Base-by-base conservation (phyloP, 2,797 vertebrate genomes). In the Syngnathus rostellatus region DNA sequence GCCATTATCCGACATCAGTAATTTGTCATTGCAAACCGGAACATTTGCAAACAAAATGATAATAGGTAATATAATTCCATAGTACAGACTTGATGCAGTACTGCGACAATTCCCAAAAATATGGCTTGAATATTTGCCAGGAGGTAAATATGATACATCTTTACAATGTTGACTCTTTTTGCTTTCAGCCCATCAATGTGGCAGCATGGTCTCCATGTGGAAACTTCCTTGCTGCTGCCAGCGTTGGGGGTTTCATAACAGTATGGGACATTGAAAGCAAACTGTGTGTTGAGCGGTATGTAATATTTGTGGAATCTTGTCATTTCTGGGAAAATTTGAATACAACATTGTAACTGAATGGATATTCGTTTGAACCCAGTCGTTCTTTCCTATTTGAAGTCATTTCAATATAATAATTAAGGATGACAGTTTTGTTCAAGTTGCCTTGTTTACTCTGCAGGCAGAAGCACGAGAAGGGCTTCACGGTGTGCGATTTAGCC, bases 161-260 rank as follows among this genome's bases (percentile, higher is more conserved):
- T 46, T 12, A 63, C 19, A 51, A 6, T 31, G 25, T 31, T 8
- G 4, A 31, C 41, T 63, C 41, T 63, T 51, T 51, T 64, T 51
- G 19, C 31, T 54, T 54, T 51, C 31, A 99, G 97, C 83, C 90
- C 23, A 77, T 98, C 74, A 98, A 94, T 75, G 84, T 95, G 70
- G 90, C 95, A 72, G 81, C 88, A 70, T 99, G 96, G 96, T 98
- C 95, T 77, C 93, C 94, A 0, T 95, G 94, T 80, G 94, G 94
- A 21, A 86, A 76, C 54, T 93, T 92, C 81, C 82, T 99, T 86
- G 94, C 94, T 69, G 93, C 93, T 1, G 96, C 91, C 63, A 87
- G 92, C 6, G 82, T 95, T 10, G 92, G 93, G 46, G 97, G 97
- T 31, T 84, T 66, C 21, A 86, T 98, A 48, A 81, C 87, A 0